A percentile compares a stretch with the other conserved stretches of the same genome.
Evolutionary conservation across 2,113 vertebrate species (phyloP).

Genomic region (Thamnaconus septentrionalis): DNA sequence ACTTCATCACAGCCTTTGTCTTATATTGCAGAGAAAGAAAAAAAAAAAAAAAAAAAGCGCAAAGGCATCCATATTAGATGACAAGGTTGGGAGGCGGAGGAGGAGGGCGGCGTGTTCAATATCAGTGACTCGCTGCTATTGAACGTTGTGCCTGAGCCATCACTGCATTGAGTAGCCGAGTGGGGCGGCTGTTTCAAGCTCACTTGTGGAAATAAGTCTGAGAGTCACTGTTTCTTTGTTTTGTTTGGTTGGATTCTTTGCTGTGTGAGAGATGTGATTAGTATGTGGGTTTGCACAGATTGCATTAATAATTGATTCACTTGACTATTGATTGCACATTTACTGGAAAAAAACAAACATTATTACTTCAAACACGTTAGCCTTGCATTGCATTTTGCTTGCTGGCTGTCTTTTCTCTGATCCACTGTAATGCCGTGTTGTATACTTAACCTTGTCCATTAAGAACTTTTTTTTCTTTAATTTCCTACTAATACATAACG

Average conservation of each 20-base stretch:
- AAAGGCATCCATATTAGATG: constrained; percentile 56
- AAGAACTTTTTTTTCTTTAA: too few relatives aligned
- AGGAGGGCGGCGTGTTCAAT: constrained; percentile 45
- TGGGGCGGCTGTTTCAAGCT: background rate
- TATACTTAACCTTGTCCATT: too few relatives aligned
- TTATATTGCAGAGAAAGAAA: constrained; percentile 51
- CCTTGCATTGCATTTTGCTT: too few relatives aligned
- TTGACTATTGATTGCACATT: background rate
- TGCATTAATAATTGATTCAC: background rate
- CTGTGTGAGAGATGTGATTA: background rate
- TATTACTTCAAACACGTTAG: too few relatives aligned
- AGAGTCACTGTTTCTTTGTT: constrained; percentile 1
- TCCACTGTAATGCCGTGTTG: too few relatives aligned
- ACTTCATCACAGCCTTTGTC: constrained; percentile 27
- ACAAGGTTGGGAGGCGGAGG: constrained; percentile 52
- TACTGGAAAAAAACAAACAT: background rate
- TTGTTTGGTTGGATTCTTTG: background rate
- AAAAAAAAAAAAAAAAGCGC: constrained; percentile 29
- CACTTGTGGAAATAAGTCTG: background rate
- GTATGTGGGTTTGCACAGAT: too few relatives aligned
- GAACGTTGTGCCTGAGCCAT: constrained; percentile 32
- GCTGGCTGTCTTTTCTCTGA: too few relatives aligned
- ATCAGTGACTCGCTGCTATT: constrained; percentile 65
- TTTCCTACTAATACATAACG: too few relatives aligned
- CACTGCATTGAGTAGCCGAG: constrained; percentile 8